Percentiles rank a stretch among this genome's conserved stretches.
Evolutionary conservation across 2,113 vertebrate species (phyloP).

Genomic region (Motacilla alba): DNA sequence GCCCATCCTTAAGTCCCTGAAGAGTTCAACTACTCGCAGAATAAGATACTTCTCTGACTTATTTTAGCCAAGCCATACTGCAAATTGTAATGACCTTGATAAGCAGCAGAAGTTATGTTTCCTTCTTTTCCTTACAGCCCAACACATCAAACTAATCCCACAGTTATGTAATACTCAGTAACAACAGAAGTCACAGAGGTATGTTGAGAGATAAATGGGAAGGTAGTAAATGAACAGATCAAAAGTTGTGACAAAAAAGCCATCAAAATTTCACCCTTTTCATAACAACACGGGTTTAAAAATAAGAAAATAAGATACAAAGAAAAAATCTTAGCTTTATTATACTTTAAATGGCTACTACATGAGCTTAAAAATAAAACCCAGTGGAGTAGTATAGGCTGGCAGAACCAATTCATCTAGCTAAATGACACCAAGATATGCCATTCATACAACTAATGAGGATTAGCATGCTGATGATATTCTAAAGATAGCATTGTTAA

Average conservation of each 20-base stretch:
- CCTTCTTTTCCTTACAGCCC: constrained; percentile 22
- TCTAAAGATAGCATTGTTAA: constrained; percentile 70
- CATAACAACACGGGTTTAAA: neutral
- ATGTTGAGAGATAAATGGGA: neutral
- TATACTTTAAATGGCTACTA: neutral
- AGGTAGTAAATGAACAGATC: neutral
- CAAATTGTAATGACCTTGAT: constrained; percentile 33
- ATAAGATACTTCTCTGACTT: neutral
- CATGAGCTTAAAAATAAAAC: neutral
- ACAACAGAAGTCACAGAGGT: neutral
- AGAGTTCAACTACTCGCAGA: neutral
- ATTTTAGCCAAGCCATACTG: constrained; percentile 51
- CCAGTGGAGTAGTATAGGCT: neutral
- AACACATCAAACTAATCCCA: constrained; percentile 26
- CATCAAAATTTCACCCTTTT: neutral
- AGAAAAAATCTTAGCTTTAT: neutral
- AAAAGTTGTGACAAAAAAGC: neutral
- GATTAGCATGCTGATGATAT: constrained; percentile 62
- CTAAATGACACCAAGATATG: constrained; percentile 65
- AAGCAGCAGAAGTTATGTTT: constrained; percentile 44
- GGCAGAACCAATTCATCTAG: constrained; percentile 25
- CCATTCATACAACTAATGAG: constrained; percentile 38
- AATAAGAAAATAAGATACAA: neutral
- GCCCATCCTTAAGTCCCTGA: neutral
- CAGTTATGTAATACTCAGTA: neutral